Base-by-base conservation (phyloP, 2,113 vertebrate genomes). In the Pseudonaja textilis region DNA sequence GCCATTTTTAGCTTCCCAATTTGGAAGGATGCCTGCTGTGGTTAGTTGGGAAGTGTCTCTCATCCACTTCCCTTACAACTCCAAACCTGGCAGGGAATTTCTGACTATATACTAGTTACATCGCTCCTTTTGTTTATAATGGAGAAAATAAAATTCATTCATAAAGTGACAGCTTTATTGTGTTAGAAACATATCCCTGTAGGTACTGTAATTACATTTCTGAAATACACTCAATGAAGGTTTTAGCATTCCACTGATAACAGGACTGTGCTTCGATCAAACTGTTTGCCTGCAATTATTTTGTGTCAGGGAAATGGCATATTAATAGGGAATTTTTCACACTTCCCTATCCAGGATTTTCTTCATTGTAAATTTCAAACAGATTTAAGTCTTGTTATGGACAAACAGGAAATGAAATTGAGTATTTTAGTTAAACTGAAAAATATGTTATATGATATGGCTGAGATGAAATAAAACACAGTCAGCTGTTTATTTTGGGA, bases 401-500 rank as follows among this genome's bases (percentile, higher is more conserved):
- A 25, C 61, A 85, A 54, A 59, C 8, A 55, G 61, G 39, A 89
- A 47, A 26, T 23, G 34, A 23, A 92, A 42, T n/a, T 81, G 87
- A 26, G 34, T 29, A 74, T 88, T 88, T 91, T 69, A 91, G n/a
- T 61, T 64, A 59, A 64, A 52, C n/a, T 64, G 59, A 94, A 92
- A 91, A 91, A 95, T 93, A 93, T 0, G 23, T 92, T 93, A 94
- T 95, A 94, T 94, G 85, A 91, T 59, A 14, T 89, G 94, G 89
- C 88, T 95, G 52, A 39, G 93, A 87, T 93, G 29, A 91, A 91
- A 88, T 94, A 95, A 94, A 96, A 93, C 88, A 92, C 86, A 95
- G 89, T 94, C 94, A 94, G 90, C 89, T 96, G 57, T 94, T 96
- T 90, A 94, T 94, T 96, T 69, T 69, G 88, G 94, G 90, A 93